These are phyloP conservation scores for Harpalus rufipes DNA, from an alignment of 2,888 invertebrate genomes.

Conservation along the genomic window DNA sequence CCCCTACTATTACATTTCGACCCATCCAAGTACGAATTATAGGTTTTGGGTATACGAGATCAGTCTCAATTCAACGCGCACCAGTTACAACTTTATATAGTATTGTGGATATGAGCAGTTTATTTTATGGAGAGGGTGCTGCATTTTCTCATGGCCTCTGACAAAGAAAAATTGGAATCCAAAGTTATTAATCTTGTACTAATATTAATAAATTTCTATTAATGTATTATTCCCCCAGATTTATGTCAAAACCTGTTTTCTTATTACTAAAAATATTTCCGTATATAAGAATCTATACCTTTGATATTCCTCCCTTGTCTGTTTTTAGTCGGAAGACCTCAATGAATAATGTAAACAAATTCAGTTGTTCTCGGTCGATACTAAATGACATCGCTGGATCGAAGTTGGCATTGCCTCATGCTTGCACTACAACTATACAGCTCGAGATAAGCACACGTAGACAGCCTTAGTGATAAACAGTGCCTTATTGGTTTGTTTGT, in stretches of 20 bases:
- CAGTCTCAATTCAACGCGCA: too few relatives aligned
- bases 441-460: constrained; percentile 24
- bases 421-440: constrained; percentile 13
- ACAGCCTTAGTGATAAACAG: neutral
- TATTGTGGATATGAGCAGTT: too few relatives aligned
- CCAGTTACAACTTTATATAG: too few relatives aligned
- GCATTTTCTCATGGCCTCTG: too few relatives aligned
- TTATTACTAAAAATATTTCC: neutral
- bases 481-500: constrained; percentile 6
- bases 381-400: constrained; percentile 59
- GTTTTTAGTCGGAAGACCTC: neutral
- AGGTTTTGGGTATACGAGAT: too few relatives aligned
- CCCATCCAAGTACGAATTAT: too few relatives aligned
- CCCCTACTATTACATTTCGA: too few relatives aligned
- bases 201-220: too few relatives aligned
- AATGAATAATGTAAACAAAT: constrained; percentile 60
- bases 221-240: too few relatives aligned
- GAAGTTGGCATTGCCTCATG: constrained; percentile 22
- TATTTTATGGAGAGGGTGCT: too few relatives aligned
- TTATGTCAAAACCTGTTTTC: neutral
- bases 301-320: neutral
- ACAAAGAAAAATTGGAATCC: too few relatives aligned
- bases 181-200: too few relatives aligned
- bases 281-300: neutral
- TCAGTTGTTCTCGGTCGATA: constrained; percentile 56